Evolutionary conservation across 2,888 invertebrate genomes (phyloP).

Genomic region (Agrochola macilenta): DNA sequence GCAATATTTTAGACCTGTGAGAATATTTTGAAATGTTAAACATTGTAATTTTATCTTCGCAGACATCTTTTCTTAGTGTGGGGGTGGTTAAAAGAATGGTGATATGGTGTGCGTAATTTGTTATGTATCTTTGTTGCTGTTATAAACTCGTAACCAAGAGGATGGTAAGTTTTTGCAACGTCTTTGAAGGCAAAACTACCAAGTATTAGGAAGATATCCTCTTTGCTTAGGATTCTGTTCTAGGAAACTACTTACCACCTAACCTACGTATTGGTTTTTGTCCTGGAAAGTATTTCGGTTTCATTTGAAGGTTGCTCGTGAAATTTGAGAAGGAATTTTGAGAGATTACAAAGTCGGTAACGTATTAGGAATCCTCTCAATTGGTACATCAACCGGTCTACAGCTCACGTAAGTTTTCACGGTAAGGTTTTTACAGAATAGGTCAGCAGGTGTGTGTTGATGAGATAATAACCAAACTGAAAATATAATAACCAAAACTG

Average conservation of each 20-base stretch:
- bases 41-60: slow-evolving; percentile 57
- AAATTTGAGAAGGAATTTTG: background rate
- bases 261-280: background rate
- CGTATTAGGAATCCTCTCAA: background rate
- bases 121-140: background rate
- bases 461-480: too few relatives aligned
- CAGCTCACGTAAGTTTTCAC: too few relatives aligned
- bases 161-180: background rate
- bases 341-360: background rate
- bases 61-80: slow-evolving; percentile 27
- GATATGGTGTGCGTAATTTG: background rate
- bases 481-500: too few relatives aligned
- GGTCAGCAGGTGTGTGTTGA: too few relatives aligned
- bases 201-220: background rate
- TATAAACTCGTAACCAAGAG: background rate
- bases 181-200: too few relatives aligned
- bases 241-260: background rate
- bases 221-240: too few relatives aligned
- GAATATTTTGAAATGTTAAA: slow-evolving; percentile 58
- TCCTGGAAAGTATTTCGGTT: background rate
- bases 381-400: too few relatives aligned
- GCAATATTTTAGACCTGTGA: slow-evolving; percentile 47
- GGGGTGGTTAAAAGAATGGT: slow-evolving; percentile 18
- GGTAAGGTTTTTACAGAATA: too few relatives aligned
- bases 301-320: background rate